phyloP scores from a whole-genome alignment of 2,113 vertebrate genomes.

The Mormoops blainvillei region DNA sequence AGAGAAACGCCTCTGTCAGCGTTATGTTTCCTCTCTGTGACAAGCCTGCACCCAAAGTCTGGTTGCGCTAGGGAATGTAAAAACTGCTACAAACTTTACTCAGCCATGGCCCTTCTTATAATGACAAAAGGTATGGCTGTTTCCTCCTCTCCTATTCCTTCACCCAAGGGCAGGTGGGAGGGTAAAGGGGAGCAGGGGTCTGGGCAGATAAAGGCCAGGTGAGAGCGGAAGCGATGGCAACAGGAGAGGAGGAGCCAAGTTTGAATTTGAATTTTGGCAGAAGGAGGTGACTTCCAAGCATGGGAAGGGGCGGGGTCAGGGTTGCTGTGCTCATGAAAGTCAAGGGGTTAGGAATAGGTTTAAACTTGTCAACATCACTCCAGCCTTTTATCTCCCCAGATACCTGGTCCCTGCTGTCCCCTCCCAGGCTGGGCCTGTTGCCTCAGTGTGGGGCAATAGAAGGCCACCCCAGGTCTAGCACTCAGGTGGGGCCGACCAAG shows the following conservation, averaged over 20 bases:
- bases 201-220: background rate
- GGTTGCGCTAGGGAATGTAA: background rate
- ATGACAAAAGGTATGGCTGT: background rate
- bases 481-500: accelerated
- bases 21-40: background rate
- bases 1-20: background rate
- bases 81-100: background rate
- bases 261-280: background rate
- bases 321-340: background rate
- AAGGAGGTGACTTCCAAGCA: background rate
- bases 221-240: background rate
- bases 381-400: background rate
- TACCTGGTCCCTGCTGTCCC: no score
- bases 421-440: background rate
- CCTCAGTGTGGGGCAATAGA: background rate
- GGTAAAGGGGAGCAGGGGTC: background rate
- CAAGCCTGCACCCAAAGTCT: background rate
- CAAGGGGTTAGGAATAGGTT: background rate
- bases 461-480: background rate
- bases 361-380: background rate
- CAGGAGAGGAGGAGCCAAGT: background rate
- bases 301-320: background rate
- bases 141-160: background rate
- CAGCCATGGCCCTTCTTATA: background rate
- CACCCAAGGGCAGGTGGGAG: accelerated